Evolutionary conservation across 2,797 vertebrate genomes (phyloP).

Genomic region (Pantherophis alleghaniensis): DNA sequence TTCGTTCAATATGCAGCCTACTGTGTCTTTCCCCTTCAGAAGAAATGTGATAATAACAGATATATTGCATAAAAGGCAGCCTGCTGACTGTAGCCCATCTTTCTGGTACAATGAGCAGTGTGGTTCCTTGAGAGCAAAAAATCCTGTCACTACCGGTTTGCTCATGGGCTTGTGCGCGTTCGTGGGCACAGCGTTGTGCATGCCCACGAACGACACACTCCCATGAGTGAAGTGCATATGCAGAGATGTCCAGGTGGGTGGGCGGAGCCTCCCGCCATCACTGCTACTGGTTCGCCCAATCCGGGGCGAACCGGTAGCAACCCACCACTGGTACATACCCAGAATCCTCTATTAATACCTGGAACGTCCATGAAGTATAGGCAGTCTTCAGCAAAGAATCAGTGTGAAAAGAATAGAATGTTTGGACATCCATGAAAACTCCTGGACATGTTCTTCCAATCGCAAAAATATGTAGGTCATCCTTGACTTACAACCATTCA

Average conservation of each 20-base stretch:
- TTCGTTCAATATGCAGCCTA: not conserved
- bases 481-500: not conserved
- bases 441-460: not conserved
- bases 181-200: no score
- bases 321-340: not conserved
- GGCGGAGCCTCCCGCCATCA: no score
- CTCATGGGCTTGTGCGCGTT: no score
- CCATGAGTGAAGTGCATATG: no score
- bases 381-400: not conserved
- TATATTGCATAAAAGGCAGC: not conserved
- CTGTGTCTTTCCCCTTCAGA: not conserved
- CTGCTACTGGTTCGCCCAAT: no score
- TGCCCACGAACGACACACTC: no score
- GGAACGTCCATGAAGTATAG: not conserved
- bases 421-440: not conserved
- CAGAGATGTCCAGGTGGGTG: no score
- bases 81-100: not conserved
- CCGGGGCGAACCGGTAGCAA: no score
- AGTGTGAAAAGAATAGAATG: not conserved
- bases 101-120: not conserved
- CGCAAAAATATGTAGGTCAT: not conserved
- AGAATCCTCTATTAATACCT: not conserved
- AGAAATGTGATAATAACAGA: not conserved
- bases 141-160: no score
- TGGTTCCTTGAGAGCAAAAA: not conserved